Evolutionary conservation across 2,113 vertebrate species (phyloP).

Genomic region (Oncorhynchus nerka): DNA sequence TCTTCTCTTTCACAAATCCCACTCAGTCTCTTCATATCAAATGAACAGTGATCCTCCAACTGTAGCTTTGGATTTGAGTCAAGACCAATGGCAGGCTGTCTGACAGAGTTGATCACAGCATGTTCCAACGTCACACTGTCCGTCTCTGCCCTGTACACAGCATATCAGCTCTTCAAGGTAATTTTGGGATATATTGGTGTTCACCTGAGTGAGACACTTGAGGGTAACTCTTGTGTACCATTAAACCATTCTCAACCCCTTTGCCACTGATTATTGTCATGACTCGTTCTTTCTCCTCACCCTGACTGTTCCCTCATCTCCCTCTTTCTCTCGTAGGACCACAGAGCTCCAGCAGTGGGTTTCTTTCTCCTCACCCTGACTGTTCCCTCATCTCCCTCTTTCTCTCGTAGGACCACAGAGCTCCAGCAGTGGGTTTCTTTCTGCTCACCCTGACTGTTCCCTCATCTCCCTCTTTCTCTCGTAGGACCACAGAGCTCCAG

Average conservation of each 20-base stretch:
- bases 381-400: too few relatives aligned
- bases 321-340: conserved; percentile 52
- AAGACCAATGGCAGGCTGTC: conserved; percentile 55
- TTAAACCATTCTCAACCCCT: not conserved
- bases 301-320: not conserved
- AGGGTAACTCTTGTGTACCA: not conserved
- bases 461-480: too few relatives aligned
- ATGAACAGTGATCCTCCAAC: too few relatives aligned
- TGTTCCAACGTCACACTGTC: conserved; percentile 50
- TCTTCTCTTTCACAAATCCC: too few relatives aligned
- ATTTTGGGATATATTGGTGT: not conserved
- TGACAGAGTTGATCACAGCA: conserved; percentile 35
- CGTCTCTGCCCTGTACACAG: conserved; percentile 51
- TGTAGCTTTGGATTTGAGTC: not conserved
- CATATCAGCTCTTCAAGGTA: conserved; percentile 72
- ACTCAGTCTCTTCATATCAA: too few relatives aligned
- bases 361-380: conserved; percentile 55
- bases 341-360: conserved; percentile 72
- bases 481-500: too few relatives aligned
- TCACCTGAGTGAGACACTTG: too few relatives aligned
- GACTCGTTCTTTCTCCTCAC: not conserved
- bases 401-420: too few relatives aligned
- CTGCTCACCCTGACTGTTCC: too few relatives aligned
- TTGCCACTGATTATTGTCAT: not conserved
- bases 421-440: too few relatives aligned